phyloP scores from a whole-genome alignment of 2,797 vertebrate species.

The Mastacembelus armatus region DNA sequence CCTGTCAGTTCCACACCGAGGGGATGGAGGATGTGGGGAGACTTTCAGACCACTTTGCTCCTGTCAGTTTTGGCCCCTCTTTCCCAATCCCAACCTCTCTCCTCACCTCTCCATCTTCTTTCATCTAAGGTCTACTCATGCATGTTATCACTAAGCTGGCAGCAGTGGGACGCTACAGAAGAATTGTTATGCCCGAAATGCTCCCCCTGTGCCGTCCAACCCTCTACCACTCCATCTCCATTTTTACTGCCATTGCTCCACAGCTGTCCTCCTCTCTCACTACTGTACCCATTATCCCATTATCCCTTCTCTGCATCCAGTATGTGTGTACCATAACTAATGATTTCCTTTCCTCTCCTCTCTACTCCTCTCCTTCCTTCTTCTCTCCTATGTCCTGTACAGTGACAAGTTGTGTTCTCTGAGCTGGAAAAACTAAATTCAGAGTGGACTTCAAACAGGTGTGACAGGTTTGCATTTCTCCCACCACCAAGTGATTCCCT shows the following conservation, averaged over 20 bases:
- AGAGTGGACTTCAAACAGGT: slow-evolving; percentile 69
- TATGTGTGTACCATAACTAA: slow-evolving; percentile 45
- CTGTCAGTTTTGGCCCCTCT: slow-evolving; percentile 63
- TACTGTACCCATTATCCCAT: slow-evolving; percentile 63
- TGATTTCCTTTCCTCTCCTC: slow-evolving; percentile 7
- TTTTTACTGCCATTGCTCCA: slow-evolving; percentile 60
- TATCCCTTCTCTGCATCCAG: slow-evolving; percentile 49
- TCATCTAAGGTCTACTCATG: slow-evolving; percentile 73
- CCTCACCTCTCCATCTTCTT: slow-evolving; percentile 69
- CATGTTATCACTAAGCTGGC: slow-evolving; percentile 79
- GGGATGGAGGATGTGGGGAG: slow-evolving; percentile 51
- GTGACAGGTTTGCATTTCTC: slow-evolving; percentile 68
- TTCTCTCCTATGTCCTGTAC: slow-evolving; percentile 10
- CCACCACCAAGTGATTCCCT: slow-evolving; percentile 33
- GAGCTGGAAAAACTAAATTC: slow-evolving; percentile 66
- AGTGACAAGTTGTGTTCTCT: slow-evolving; percentile 46
- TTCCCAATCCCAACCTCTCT: slow-evolving; percentile 52
- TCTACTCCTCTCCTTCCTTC: slow-evolving; percentile 6
- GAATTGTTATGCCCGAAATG: slow-evolving; percentile 61
- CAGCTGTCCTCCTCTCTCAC: slow-evolving; percentile 63
- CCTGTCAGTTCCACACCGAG: too few relatives aligned
- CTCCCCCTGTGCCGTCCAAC: slow-evolving; percentile 58
- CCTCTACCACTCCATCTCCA: slow-evolving; percentile 59
- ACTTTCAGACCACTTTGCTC: slow-evolving; percentile 78
- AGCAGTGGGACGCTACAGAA: slow-evolving; percentile 69